Evolutionary conservation across 92 coral and sea anemone genomes (phyloP), one percentile per base, ranked within the genome.

Genomic region (Anthopleura xanthogrammica): DNA sequence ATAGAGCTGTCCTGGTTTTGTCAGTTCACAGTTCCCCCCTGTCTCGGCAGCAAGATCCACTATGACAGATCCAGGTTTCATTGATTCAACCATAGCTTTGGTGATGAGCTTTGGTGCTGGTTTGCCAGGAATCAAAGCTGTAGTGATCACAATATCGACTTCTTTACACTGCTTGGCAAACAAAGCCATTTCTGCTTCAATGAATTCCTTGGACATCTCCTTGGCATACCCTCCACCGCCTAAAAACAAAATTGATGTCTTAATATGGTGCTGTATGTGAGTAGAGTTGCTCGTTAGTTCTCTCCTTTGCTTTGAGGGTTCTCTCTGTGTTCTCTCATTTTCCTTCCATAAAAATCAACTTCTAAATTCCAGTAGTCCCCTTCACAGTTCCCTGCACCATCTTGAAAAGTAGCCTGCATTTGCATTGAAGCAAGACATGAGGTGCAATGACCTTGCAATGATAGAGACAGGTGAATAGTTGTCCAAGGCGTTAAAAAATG

Each of bases 131-230:
- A 96, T 94, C 80, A 96, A 85, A 23, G 99, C 99, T 14, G 99
- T 96, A 13, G 98, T 90, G 85, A 96, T 89, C 58, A 96, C 93
- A 73, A 96, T 90, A 83, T 96, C 99, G 9, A 96, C 98, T 39
- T 96, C 99, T 85, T 93, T 94, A 81, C 98, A 95, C 88, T 96
- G 99, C 55, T 96, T 96, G 75, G 98, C 98, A 91, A 96, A 92
- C 74, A 96, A 76, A 12, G 85, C 95, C 94, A 89, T 92, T 80
- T 94, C 97, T 50, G 99, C 99, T 79, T 92, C 85, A 41, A 92
- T 90, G 68, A 90, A 96, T 77, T 90, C 98, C 24, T 85, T 77
- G 41, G 98, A 92, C 99, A 94, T 94, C 72, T 90, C 97, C 75
- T 90, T 94, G 16, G 97, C 99, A 82, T 96, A 96, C 4, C 99